A percentile compares a stretch with the other conserved stretches of the same genome.
Evolutionary conservation across 2,888 invertebrate genomes (phyloP).

Genomic region (Octodonta nipae): DNA sequence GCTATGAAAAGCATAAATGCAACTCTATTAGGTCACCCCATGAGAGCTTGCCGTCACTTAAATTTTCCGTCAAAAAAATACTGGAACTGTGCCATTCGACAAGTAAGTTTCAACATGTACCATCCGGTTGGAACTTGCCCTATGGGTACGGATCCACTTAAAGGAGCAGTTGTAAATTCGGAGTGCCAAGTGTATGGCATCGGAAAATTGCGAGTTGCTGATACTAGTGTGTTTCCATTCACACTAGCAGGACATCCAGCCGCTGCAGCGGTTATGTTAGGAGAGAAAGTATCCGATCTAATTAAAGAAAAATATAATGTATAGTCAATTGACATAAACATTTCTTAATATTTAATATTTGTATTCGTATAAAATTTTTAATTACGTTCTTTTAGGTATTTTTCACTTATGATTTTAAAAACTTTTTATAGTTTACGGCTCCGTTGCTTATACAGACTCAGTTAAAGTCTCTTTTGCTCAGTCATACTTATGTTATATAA

Average conservation of each 20-base stretch:
- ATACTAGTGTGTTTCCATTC: conserved; percentile 51
- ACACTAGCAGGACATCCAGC: conserved; percentile 52
- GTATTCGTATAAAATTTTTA: too few species aligned
- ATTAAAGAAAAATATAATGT: conserved; percentile 14
- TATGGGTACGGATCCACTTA: conserved; percentile 50
- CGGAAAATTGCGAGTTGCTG: conserved; percentile 45
- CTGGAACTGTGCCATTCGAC: conserved; percentile 47
- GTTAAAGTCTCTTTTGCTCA: too few species aligned
- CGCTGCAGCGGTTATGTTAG: conserved; percentile 54
- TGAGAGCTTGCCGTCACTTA: conserved; percentile 34
- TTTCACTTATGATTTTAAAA: too few species aligned
- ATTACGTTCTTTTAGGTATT: too few species aligned
- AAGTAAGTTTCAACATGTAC: conserved; percentile 10
- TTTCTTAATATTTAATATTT: too few species aligned
- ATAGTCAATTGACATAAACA: too few species aligned
- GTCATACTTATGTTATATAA: too few species aligned
- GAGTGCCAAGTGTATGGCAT: too few species aligned
- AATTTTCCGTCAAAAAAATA: conserved; percentile 47
- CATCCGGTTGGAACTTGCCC: conserved; percentile 12
- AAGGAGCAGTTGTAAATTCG: conserved; percentile 48
- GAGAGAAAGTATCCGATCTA: conserved; percentile 50
- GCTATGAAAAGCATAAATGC: conserved; percentile 41
- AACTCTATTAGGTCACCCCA: conserved; percentile 19
- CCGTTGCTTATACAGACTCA: too few species aligned
- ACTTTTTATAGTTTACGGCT: too few species aligned